These are phyloP conservation scores for Dromaius novaehollandiae DNA, from an alignment of 2,113 vertebrate genomes.

Conservation along the genomic window DNA sequence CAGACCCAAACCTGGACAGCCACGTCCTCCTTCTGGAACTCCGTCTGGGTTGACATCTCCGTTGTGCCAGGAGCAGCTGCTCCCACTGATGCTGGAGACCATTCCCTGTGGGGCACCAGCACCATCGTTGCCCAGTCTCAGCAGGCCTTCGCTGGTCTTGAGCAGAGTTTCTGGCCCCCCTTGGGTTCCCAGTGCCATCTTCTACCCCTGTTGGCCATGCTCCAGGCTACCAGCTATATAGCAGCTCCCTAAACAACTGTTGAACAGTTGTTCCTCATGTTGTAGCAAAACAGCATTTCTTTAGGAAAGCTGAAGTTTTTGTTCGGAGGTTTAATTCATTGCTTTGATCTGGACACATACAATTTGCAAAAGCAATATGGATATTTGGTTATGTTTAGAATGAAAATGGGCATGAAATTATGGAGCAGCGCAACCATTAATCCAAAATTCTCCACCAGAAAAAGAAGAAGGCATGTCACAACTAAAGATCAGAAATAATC, in stretches of 20 bases:
- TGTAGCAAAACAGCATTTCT: neutral
- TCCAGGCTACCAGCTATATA: neutral
- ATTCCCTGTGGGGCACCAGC: too few species aligned
- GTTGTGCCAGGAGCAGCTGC: neutral
- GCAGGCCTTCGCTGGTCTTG: neutral
- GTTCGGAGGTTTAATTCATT: neutral
- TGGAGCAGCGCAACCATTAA: neutral
- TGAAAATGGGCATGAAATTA: neutral
- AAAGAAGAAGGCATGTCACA: neutral
- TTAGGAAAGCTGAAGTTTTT: neutral
- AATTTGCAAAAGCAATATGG: neutral
- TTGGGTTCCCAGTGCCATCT: neutral
- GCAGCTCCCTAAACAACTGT: neutral
- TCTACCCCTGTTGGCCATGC: neutral
- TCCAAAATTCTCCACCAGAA: neutral
- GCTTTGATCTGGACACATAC: neutral
- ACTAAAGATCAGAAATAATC: neutral
- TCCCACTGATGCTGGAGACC: neutral
- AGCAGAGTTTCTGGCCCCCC: neutral
- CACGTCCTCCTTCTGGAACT: neutral
- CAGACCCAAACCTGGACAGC: neutral
- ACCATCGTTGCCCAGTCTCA: neutral
- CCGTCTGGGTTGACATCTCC: neutral
- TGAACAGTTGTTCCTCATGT: neutral
- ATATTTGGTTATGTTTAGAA: neutral